Percentiles rank a stretch among this genome's conserved stretches.
Evolutionary conservation across 2,113 vertebrate species (phyloP).

Genomic region (Rallus limicola): DNA sequence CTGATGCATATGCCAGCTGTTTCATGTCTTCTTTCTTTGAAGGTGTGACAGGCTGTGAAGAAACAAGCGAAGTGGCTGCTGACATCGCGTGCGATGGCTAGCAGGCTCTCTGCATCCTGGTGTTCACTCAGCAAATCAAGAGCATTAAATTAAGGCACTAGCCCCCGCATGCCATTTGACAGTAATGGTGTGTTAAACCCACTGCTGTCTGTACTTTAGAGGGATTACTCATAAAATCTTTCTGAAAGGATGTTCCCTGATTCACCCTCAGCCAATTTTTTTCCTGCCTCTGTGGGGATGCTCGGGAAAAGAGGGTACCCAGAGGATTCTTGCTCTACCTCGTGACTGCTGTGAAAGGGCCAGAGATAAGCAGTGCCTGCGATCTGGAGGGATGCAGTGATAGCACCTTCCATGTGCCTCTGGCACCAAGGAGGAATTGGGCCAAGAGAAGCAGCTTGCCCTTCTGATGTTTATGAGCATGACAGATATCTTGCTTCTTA

Average conservation of each 20-base stretch:
- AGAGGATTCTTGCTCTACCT: not conserved
- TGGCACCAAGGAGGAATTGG: not conserved
- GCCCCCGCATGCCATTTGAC: not conserved
- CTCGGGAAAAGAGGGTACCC: not conserved
- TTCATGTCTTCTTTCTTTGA: not conserved
- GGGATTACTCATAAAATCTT: not conserved
- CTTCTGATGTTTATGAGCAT: not conserved
- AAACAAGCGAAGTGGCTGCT: not conserved
- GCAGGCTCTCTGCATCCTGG: not conserved
- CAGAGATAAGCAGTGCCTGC: not conserved
- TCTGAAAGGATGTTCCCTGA: not conserved
- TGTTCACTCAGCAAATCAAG: not conserved
- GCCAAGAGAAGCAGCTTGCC: not conserved
- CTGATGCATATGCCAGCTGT: constrained; percentile 7
- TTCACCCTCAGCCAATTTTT: not conserved
- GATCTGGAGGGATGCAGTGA: not conserved
- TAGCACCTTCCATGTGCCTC: not conserved
- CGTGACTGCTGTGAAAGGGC: not conserved
- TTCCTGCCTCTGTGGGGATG: not conserved
- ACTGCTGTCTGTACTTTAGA: not conserved
- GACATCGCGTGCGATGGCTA: constrained; percentile 7
- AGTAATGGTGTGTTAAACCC: not conserved
- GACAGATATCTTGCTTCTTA: not conserved
- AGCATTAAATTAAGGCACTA: not conserved
- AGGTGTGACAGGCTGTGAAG: not conserved